Evolutionary conservation across 2,113 vertebrate genomes (phyloP), one percentile per base, ranked within the genome.

Genomic region (Leuciscus idus): DNA sequence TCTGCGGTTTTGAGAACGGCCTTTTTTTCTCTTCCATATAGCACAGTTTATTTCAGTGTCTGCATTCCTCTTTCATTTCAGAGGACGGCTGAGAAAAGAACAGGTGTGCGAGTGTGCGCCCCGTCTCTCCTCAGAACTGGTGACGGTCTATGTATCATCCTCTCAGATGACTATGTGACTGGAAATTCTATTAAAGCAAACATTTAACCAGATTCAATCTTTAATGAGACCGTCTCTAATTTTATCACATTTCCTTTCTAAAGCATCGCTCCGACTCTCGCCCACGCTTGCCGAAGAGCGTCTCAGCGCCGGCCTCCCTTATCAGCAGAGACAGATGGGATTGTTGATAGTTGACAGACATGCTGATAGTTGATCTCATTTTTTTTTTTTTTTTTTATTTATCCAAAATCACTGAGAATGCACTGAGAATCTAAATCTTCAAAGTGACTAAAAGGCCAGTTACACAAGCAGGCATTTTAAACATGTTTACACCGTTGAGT

Each of bases 341-440:
- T 92, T 94, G 92, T 93, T 91, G 93, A 95, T 95, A 94, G 92
- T 91, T 93, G 94, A 94, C 94, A 93, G 93, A 94, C 94, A 94
- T 90, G 90, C 90, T 92, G 93, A 95, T 94, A 93, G 92, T 85
- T 89, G 91, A 93, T 95, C 94, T 95, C 83, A 89, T 33, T 33
- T 33, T 33, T 4, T 33, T 33, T 33, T 33, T 33, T 4, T 33
- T 33, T 33, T 33, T 33, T 4, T 26, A 26, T 26, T 33, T 33
- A 33, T 33, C 94, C 93, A 26, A 90, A 87, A 91, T 94, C 91
- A 70, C 89, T 93, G 93, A 64, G 66, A 91, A 91, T 88, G 89
- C 91, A 91, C 81, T 85, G 89, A 89, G 90, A 92, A 92, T 91
- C 91, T 88, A 91, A 90, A 92, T 94, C 92, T 94, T 95, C 92